These are phyloP conservation scores for Phoxinus dragarum DNA, from an alignment of 2,797 vertebrate species.

Conservation along the genomic window DNA sequence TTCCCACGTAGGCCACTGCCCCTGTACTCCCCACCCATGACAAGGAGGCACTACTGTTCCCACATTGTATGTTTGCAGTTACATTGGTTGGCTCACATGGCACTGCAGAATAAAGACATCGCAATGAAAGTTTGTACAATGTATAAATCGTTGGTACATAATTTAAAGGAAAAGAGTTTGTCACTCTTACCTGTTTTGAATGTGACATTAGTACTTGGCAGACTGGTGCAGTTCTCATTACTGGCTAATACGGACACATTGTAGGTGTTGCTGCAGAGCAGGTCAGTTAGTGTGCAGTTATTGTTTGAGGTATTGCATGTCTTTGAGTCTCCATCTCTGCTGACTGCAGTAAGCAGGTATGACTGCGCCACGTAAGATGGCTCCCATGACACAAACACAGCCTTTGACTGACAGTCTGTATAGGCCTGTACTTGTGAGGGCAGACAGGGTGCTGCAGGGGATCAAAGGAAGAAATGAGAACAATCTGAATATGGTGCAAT, in stretches of 20 bases:
- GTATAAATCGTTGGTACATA: not conserved
- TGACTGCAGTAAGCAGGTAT: slow-evolving; percentile 65
- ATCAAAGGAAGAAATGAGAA: not conserved
- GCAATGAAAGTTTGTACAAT: not conserved
- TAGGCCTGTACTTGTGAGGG: slow-evolving; percentile 60
- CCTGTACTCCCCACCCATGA: slow-evolving; percentile 71
- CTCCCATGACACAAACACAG: slow-evolving; percentile 71
- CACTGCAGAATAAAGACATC: slow-evolving; percentile 63
- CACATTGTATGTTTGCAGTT: slow-evolving; percentile 66
- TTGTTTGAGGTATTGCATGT: slow-evolving; percentile 62
- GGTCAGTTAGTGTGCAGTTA: slow-evolving; percentile 69
- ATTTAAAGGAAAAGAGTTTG: not conserved
- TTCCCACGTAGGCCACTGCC: slow-evolving; percentile 69
- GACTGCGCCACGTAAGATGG: slow-evolving; percentile 67
- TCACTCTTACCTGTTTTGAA: slow-evolving; percentile 69
- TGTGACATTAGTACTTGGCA: slow-evolving; percentile 62
- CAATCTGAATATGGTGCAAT: not conserved
- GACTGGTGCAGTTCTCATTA: slow-evolving; percentile 74
- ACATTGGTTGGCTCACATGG: slow-evolving; percentile 75
- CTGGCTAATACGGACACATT: slow-evolving; percentile 60
- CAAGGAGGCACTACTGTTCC: slow-evolving; percentile 70
- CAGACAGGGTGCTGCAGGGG: slow-evolving; percentile 71
- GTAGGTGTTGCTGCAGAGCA: slow-evolving; percentile 55
- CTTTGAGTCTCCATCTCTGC: slow-evolving; percentile 57
- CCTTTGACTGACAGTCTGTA: slow-evolving; percentile 61